Conservation (phyloP, 1,140 invertebrate species). For the Bilobella aurantiaca region DNA sequence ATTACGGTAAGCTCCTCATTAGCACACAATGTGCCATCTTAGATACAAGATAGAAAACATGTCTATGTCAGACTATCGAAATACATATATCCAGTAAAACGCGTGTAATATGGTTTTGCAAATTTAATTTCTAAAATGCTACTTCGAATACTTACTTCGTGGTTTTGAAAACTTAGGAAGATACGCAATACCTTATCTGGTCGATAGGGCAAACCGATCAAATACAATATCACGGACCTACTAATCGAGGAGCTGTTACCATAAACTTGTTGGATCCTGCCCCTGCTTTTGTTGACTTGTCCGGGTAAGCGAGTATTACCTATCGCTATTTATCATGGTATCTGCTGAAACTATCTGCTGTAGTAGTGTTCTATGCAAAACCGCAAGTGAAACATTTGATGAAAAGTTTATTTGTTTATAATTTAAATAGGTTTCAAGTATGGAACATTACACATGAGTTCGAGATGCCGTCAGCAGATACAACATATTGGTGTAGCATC, state of each 20-base stretch:
- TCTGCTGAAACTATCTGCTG: too few relatives aligned
- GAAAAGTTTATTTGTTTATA: neutral
- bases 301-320: too few relatives aligned
- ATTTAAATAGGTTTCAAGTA: neutral
- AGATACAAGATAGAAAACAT: too few relatives aligned
- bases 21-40: too few relatives aligned
- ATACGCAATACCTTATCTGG: neutral
- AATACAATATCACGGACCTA: neutral
- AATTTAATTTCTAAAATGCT: too few relatives aligned
- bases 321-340: too few relatives aligned
- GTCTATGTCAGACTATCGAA: too few relatives aligned
- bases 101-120: too few relatives aligned
- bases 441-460: neutral
- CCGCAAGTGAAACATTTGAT: neutral
- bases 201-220: neutral
- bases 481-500: neutral
- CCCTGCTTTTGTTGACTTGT: neutral
- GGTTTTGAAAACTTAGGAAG: too few relatives aligned
- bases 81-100: too few relatives aligned
- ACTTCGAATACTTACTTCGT: too few relatives aligned
- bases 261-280: neutral
- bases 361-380: neutral
- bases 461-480: neutral
- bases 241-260: neutral
- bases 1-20: slow-evolving; percentile 16